Conservation (phyloP, 2,113 vertebrate genomes). For the Cebus imitator region DNA sequence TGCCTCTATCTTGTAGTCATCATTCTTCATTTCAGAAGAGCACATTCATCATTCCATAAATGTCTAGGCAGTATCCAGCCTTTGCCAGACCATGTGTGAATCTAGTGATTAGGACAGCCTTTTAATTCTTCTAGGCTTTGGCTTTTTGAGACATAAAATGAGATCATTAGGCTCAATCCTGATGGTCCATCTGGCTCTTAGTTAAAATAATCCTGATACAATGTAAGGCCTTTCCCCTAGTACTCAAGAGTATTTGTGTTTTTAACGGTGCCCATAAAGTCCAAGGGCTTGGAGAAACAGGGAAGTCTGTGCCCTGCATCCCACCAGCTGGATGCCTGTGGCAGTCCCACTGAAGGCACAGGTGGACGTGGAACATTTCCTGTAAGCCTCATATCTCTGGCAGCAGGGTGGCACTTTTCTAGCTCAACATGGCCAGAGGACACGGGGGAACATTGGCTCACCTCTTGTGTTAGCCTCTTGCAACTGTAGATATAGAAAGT, state of each 20-base stretch:
- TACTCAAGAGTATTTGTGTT: not conserved
- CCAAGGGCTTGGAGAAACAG: rapidly evolving
- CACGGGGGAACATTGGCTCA: rapidly evolving
- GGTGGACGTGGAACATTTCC: not conserved
- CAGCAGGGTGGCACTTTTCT: not conserved
- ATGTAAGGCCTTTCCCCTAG: not conserved
- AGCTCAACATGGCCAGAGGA: not conserved
- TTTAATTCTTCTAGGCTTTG: not conserved
- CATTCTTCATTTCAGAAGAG: not conserved
- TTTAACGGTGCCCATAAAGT: not conserved
- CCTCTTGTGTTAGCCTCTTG: not conserved
- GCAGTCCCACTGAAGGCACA: not conserved
- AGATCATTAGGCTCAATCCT: not conserved
- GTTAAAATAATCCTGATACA: not conserved
- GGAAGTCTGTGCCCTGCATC: not conserved
- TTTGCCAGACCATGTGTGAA: not conserved
- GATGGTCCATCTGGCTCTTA: not conserved
- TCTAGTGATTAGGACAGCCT: not conserved
- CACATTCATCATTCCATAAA: not conserved
- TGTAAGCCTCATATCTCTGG: too few relatives aligned
- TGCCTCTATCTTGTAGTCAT: not conserved
- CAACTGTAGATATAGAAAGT: not conserved
- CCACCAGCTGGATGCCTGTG: not conserved
- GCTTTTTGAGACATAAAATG: not conserved
- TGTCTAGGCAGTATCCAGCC: rapidly evolving